Evolutionary conservation across 1,140 invertebrate genomes (phyloP).

Genomic region (Heliothis subflexa): DNA sequence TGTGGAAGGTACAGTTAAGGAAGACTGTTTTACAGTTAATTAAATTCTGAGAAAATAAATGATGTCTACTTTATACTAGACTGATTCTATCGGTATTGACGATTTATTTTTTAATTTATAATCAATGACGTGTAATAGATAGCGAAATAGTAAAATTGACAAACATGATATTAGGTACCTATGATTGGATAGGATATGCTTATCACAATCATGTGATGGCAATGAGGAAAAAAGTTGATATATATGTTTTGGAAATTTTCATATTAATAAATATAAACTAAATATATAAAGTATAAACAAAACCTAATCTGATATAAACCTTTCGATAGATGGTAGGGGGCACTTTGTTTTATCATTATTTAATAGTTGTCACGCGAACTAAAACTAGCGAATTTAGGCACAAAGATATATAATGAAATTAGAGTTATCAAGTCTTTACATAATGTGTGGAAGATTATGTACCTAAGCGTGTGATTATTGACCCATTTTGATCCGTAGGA

Average conservation of each 20-base stretch:
- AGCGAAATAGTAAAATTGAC: neutral
- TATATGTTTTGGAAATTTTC: slow-evolving; percentile 20
- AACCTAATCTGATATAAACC: slow-evolving; percentile 16
- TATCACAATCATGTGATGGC: slow-evolving; percentile 18
- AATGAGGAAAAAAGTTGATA: neutral
- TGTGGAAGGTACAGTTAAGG: neutral
- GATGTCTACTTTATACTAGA: no score
- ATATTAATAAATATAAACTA: slow-evolving; percentile 10
- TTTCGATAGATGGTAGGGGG: slow-evolving; percentile 18
- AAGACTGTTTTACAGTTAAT: neutral
- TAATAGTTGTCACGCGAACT: neutral
- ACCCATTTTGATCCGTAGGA: neutral
- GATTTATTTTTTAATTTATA: neutral
- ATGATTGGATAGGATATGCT: neutral
- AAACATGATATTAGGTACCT: neutral
- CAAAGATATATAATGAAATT: neutral
- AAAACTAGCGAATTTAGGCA: neutral
- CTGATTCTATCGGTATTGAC: no score
- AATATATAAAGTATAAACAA: slow-evolving; percentile 2
- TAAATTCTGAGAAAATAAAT: no score
- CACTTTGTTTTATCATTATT: neutral
- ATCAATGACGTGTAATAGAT: neutral
- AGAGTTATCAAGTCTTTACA: neutral
- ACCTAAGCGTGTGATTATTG: slow-evolving; percentile 1
- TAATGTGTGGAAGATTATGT: neutral